Evolutionary conservation across 2,797 vertebrate genomes (phyloP).

Genomic region (Poecilia velifera): DNA sequence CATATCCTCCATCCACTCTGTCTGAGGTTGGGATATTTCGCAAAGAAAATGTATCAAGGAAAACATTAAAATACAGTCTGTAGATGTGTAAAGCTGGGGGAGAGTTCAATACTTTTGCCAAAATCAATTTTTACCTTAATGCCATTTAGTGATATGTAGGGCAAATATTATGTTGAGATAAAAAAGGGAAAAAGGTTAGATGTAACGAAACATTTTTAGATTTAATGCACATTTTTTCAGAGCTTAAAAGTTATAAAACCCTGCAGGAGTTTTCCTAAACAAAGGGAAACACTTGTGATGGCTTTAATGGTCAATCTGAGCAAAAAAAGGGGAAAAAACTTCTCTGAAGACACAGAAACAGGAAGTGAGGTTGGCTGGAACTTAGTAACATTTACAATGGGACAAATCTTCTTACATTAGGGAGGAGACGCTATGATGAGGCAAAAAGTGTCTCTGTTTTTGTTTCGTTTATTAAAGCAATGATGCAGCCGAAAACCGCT

Average conservation of each 20-base stretch:
- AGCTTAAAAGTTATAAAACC: slow-evolving; percentile 41
- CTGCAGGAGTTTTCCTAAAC: slow-evolving; percentile 34
- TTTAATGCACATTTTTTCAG: slow-evolving; percentile 55
- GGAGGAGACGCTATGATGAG: not conserved
- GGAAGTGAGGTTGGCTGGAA: slow-evolving; percentile 23
- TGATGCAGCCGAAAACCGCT: not conserved
- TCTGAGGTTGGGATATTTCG: not conserved
- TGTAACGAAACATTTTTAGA: slow-evolving; percentile 23
- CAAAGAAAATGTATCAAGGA: not conserved
- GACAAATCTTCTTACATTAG: not conserved
- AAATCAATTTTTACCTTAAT: slow-evolving; percentile 21
- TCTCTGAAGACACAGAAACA: slow-evolving; percentile 11
- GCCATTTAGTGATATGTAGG: slow-evolving; percentile 41
- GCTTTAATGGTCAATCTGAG: slow-evolving; percentile 44
- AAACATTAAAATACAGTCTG: not conserved
- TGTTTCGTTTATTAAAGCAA: slow-evolving; percentile 1
- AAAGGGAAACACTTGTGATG: slow-evolving; percentile 19
- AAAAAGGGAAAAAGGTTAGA: slow-evolving; percentile 30
- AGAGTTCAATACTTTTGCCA: slow-evolving; percentile 22
- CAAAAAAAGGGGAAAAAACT: slow-evolving; percentile 18
- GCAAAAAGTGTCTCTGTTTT: slow-evolving; percentile 4
- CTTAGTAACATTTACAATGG: not conserved
- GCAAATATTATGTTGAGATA: slow-evolving; percentile 29
- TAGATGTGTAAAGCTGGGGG: not conserved
- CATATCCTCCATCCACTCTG: not conserved